Percentiles rank a stretch among this genome's conserved stretches.
Evolutionary conservation across 2,113 vertebrate genomes (phyloP).

Genomic region (Caranx ignobilis): DNA sequence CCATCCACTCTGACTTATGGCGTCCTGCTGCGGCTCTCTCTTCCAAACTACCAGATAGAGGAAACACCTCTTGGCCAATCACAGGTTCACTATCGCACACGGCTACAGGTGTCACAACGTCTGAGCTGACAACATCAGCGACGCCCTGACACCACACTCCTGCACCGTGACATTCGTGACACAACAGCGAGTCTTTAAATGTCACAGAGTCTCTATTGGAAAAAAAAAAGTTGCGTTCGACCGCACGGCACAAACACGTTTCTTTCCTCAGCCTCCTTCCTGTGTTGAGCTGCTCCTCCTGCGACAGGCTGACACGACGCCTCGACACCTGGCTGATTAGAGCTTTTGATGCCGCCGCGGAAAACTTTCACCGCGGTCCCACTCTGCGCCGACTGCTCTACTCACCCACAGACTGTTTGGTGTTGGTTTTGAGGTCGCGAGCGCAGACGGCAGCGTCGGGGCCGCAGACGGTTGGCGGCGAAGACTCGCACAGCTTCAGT

Average conservation of each 20-base stretch:
- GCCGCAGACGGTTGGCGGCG: constrained; percentile 80
- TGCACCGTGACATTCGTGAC: neutral
- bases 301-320: neutral
- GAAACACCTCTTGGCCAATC: neutral
- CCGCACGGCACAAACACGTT: neutral
- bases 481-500: constrained; percentile 86
- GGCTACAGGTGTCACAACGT: neutral
- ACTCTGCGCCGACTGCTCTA: constrained; percentile 32
- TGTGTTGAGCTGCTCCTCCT: neutral
- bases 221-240: too few species aligned
- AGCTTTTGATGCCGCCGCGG: neutral
- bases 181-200: too few species aligned
- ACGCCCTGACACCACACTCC: neutral
- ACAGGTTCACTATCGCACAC: neutral
- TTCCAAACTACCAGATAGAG: neutral
- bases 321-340: neutral
- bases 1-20: too few species aligned
- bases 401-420: constrained; percentile 89
- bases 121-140: neutral
- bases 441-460: constrained; percentile 84
- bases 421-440: constrained; percentile 35
- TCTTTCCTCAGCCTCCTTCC: neutral
- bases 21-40: too few species aligned
- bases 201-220: too few species aligned
- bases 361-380: neutral